Evolutionary conservation across 2,888 invertebrate species (phyloP).

Genomic region (Sesia apiformis): DNA sequence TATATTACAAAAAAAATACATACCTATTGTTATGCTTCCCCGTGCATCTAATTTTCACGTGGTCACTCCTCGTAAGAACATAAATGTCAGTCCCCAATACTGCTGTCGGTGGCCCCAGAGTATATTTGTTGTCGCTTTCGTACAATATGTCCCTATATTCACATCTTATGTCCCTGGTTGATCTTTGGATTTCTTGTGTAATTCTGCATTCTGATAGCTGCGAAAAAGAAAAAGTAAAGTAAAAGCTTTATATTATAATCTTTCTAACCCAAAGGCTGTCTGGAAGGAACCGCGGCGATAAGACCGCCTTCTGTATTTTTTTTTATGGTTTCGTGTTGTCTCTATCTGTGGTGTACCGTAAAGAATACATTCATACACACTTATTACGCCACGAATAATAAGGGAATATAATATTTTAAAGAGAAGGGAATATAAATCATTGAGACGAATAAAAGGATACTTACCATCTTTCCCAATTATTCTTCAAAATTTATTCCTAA

Average conservation of each 20-base stretch:
- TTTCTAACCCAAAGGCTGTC: background rate
- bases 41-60: slow-evolving; percentile 79
- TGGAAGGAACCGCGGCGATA: background rate
- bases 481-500: no score
- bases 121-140: slow-evolving; percentile 75
- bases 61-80: slow-evolving; percentile 79
- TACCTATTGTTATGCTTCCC: slow-evolving; percentile 42
- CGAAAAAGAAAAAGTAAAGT: slow-evolving; percentile 16
- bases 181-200: slow-evolving; percentile 28
- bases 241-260: background rate
- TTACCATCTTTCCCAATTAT: background rate
- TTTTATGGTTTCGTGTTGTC: background rate
- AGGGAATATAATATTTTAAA: no score
- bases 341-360: no score
- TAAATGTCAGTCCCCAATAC: slow-evolving; percentile 74
- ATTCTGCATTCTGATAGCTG: slow-evolving; percentile 68
- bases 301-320: background rate
- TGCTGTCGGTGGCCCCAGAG: slow-evolving; percentile 65
- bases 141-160: slow-evolving; percentile 81
- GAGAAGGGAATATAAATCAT: no score
- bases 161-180: slow-evolving; percentile 50
- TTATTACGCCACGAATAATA: no score
- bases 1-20: no score
- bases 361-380: no score
- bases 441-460: background rate